Conservation (phyloP, 2,113 vertebrate genomes). For the Rattus rattus region DNA sequence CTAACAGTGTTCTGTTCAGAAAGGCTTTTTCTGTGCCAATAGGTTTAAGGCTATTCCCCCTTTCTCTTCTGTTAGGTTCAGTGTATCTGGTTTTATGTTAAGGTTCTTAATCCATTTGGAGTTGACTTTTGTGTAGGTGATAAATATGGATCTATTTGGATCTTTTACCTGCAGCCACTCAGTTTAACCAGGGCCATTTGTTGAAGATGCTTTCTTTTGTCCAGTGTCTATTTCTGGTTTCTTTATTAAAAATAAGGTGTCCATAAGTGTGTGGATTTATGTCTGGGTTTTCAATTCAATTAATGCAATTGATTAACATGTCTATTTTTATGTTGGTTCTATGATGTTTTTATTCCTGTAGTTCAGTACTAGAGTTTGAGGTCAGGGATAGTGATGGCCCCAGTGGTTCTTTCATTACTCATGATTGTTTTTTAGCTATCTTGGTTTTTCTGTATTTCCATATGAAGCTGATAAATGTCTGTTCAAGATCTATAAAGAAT, state of each 20-base stretch:
- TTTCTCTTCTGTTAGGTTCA: too few species aligned
- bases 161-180: not conserved
- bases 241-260: not conserved
- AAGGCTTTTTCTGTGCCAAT: too few species aligned
- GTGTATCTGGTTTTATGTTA: too few species aligned
- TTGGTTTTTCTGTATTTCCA: not conserved
- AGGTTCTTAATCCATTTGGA: too few species aligned
- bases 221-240: not conserved
- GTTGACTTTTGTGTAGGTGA: not conserved
- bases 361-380: not conserved
- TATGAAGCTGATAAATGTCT: not conserved
- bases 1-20: too few species aligned
- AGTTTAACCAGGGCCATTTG: not conserved
- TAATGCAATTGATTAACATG: not conserved
- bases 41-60: too few species aligned
- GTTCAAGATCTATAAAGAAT: not conserved
- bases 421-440: not conserved
- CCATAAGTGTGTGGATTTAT: not conserved
- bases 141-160: not conserved
- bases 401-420: not conserved
- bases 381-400: not conserved
- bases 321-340: not conserved
- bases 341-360: not conserved
- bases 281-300: not conserved
- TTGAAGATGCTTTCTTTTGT: not conserved